phyloP scores from a whole-genome alignment of 2,113 vertebrate species.

The Vulpes lagopus region DNA sequence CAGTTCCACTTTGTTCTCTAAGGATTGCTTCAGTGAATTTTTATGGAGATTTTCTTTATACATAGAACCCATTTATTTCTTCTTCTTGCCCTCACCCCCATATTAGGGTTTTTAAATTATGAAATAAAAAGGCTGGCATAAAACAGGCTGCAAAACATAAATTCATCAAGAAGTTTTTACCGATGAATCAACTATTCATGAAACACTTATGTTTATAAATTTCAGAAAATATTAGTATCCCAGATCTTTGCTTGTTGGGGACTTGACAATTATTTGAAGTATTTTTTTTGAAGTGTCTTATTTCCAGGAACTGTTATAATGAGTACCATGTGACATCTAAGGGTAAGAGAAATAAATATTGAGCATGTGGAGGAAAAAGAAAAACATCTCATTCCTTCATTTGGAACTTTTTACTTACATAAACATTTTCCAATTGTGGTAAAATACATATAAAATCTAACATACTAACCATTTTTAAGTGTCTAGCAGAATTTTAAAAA shows the following conservation, averaged over 20 bases:
- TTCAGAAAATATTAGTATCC: neutral
- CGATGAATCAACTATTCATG: constrained; percentile 35
- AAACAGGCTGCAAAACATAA: constrained; percentile 59
- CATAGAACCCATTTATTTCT: neutral
- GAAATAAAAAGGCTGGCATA: constrained; percentile 10
- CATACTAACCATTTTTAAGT: neutral
- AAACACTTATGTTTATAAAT: constrained; percentile 50
- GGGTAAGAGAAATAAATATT: constrained; percentile 34
- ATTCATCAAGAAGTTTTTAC: constrained; percentile 8
- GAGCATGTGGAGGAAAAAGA: neutral
- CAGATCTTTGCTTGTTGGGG: constrained; percentile 23
- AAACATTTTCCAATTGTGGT: constrained; percentile 9
- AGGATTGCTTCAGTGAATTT: neutral
- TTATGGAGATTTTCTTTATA: neutral
- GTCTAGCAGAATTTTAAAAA: neutral
- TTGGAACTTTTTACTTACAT: neutral
- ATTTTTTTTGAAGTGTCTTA: constrained; percentile 47
- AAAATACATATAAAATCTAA: constrained; percentile 13
- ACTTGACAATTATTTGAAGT: constrained; percentile 49
- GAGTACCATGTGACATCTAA: neutral
- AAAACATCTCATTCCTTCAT: neutral
- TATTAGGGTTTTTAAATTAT: constrained; percentile 30
- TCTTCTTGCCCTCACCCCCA: neutral
- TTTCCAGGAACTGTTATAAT: constrained; percentile 35
- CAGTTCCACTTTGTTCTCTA: neutral